A percentile compares a stretch with the other conserved stretches of the same genome.
Evolutionary conservation across 2,797 vertebrate genomes (phyloP).

Genomic region (Galago senegalensis): DNA sequence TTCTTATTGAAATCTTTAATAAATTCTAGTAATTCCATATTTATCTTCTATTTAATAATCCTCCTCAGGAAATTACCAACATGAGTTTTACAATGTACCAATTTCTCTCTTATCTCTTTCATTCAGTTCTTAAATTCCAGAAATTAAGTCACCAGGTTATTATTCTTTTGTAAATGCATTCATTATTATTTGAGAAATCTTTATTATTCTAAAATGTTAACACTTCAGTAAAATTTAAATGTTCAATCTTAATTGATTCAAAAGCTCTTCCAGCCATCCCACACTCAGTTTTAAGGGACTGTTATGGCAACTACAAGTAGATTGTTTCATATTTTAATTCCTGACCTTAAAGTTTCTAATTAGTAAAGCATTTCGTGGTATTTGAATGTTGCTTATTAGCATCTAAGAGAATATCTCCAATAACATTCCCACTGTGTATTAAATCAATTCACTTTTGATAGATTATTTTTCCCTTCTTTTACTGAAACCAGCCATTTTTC

Average conservation of each 20-base stretch:
- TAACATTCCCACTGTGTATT: not conserved
- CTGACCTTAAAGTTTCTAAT: conserved; percentile 8
- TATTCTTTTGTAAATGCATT: conserved; percentile 21
- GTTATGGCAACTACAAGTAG: not conserved
- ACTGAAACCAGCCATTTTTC: conserved; percentile 41
- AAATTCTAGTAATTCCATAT: not conserved
- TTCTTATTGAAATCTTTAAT: not conserved
- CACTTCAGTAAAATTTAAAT: not conserved
- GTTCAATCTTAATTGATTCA: not conserved
- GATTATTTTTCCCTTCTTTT: conserved; percentile 48
- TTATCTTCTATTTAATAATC: conserved; percentile 8
- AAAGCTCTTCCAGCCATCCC: not conserved
- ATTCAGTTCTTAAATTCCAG: conserved; percentile 44
- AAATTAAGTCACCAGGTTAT: not conserved
- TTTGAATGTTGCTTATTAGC: conserved; percentile 31
- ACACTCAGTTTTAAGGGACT: not conserved
- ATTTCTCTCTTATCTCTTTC: not conserved
- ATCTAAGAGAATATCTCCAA: not conserved
- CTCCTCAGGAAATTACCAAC: not conserved
- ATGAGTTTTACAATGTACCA: not conserved
- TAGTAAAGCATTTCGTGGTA: not conserved
- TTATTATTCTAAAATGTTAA: conserved; percentile 14
- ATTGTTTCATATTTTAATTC: conserved; percentile 41
- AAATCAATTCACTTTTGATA: conserved; percentile 47
- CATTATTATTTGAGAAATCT: not conserved